Conservation (phyloP, 2,888 invertebrate species). For the Mellilla xanthometata region DNA sequence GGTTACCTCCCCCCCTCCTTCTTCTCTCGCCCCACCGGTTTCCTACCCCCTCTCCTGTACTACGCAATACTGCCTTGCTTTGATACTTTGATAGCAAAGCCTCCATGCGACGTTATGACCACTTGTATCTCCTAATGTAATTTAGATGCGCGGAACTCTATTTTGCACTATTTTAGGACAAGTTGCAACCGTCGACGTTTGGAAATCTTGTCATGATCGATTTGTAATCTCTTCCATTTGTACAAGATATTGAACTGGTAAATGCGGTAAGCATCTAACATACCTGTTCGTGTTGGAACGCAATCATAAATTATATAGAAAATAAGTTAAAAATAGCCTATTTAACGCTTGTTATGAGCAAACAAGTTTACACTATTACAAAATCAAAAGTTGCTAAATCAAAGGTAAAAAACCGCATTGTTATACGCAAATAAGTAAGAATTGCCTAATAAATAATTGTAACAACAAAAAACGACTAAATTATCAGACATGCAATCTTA, state of each 20-base stretch:
- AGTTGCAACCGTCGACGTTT: not conserved
- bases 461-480: not conserved
- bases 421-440: not conserved
- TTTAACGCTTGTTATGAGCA: not conserved
- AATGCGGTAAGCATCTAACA: not conserved
- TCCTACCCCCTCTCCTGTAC: slow-evolving; percentile 38
- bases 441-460: not conserved
- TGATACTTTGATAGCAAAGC: slow-evolving; percentile 46
- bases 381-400: too few relatives aligned
- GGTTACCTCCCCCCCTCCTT: too few relatives aligned
- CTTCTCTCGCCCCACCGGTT: slow-evolving; percentile 35
- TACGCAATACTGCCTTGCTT: slow-evolving; percentile 68
- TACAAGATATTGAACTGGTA: not conserved
- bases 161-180: slow-evolving; percentile 13
- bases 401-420: too few relatives aligned
- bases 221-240: not conserved
- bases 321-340: not conserved
- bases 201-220: not conserved
- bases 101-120: slow-evolving; percentile 23
- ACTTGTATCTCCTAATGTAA: slow-evolving; percentile 20
- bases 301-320: not conserved
- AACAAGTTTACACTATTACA: not conserved
- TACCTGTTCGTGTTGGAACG: not conserved
- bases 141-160: slow-evolving; percentile 18
- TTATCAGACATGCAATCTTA: slow-evolving; percentile 8